These are phyloP conservation scores for Paradoxurus hermaphroditus DNA, from an alignment of 2,113 vertebrate species.

Conservation along the genomic window DNA sequence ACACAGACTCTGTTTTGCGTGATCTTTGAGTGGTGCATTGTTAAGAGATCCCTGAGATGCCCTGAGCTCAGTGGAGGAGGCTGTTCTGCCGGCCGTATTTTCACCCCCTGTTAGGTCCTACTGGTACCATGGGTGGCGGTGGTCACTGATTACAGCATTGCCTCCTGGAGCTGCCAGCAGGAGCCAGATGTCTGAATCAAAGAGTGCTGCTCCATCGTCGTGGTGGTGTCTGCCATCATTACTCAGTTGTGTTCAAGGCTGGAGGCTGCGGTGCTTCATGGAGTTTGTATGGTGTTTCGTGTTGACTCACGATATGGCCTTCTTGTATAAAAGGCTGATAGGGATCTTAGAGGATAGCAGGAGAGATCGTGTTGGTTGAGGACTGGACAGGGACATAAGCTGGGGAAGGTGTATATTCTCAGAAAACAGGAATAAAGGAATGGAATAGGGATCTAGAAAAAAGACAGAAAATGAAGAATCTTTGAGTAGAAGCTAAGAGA, in stretches of 20 bases:
- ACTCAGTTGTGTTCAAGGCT: background rate
- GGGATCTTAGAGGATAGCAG: background rate
- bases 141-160: background rate
- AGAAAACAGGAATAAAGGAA: background rate
- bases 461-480: background rate
- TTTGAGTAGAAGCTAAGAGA: background rate
- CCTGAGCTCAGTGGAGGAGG: background rate
- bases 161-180: background rate
- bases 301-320: background rate
- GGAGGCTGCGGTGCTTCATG: background rate
- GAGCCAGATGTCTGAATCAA: background rate
- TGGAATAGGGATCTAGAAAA: background rate
- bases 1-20: background rate
- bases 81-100: background rate
- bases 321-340: background rate
- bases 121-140: background rate
- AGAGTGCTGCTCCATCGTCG: background rate
- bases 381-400: background rate
- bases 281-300: accelerated
- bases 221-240: background rate
- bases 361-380: background rate
- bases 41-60: background rate
- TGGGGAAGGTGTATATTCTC: background rate
- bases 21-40: background rate
- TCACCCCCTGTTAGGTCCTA: background rate